Conservation (phyloP, 2,888 invertebrate genomes). For the Macrosiphum euphorbiae region DNA sequence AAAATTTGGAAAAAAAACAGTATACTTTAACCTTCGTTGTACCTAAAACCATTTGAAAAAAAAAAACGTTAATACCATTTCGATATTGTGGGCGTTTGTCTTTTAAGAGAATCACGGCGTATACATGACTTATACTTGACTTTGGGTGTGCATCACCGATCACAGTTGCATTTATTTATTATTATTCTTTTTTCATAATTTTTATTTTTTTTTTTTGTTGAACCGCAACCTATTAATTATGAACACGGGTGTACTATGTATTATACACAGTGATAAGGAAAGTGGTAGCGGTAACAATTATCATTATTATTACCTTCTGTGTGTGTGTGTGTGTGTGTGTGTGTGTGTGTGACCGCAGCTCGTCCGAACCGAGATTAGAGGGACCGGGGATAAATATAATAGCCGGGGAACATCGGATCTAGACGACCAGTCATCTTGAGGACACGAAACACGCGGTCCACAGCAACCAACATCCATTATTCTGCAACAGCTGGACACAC, state of each 20-base stretch:
- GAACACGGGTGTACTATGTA: not conserved
- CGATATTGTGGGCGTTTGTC: not conserved
- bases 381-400: slow-evolving; percentile 7
- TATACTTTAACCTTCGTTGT: not conserved
- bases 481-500: not conserved
- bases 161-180: not conserved
- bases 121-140: not conserved
- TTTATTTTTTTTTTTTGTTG: not conserved
- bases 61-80: not conserved
- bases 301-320: not conserved
- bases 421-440: not conserved
- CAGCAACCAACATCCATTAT: not conserved
- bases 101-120: not conserved
- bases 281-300: not conserved
- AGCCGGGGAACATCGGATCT: not conserved
- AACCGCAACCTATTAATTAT: not conserved
- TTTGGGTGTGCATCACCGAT: not conserved
- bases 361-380: slow-evolving; percentile 16
- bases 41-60: not conserved
- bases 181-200: not conserved
- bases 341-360: not conserved
- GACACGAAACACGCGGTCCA: not conserved
- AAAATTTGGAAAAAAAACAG: not conserved
- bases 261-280: not conserved
- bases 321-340: no score